Percentiles rank a stretch among this genome's conserved stretches.
phyloP scores from a whole-genome alignment of 2,888 invertebrate species.

The Folsomia manolachei region DNA sequence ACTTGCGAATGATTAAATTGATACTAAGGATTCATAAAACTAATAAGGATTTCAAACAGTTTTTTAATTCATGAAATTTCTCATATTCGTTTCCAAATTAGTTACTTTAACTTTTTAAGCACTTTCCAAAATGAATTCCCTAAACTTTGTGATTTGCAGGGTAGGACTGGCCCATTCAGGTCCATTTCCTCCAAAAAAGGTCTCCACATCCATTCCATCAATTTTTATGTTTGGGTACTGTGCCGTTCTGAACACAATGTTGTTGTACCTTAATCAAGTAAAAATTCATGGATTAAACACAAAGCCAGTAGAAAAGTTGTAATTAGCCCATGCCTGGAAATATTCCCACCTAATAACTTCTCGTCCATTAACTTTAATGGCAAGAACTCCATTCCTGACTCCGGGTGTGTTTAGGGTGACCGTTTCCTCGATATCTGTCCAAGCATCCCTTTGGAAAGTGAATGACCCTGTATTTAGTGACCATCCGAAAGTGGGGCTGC shows the following conservation, averaged over 20 bases:
- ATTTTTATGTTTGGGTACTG: conserved; percentile 34
- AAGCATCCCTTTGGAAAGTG: conserved; percentile 23
- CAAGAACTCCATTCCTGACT: conserved; percentile 31
- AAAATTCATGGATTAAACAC: too few species aligned
- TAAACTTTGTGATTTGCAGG: conserved; percentile 35
- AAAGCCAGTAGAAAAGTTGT: too few species aligned
- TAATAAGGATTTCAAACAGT: neutral
- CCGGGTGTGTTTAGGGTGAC: conserved; percentile 39
- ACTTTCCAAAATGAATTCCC: conserved; percentile 34
- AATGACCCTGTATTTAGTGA: conserved; percentile 39
- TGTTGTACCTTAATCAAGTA: conserved; percentile 23
- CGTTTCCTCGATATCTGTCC: conserved; percentile 37
- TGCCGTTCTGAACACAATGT: conserved; percentile 36
- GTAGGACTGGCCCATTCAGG: conserved; percentile 36
- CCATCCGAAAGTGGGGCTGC: conserved; percentile 44
- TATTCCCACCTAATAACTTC: conserved; percentile 25
- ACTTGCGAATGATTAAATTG: too few species aligned
- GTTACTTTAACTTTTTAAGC: too few species aligned
- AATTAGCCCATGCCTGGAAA: neutral
- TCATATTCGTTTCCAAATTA: neutral
- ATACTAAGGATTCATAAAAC: too few species aligned
- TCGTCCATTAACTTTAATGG: conserved; percentile 36
- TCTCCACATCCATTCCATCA: conserved; percentile 32
- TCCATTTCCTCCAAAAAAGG: conserved; percentile 37
- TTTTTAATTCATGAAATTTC: neutral